Evolutionary conservation across 2,113 vertebrate species (phyloP), one percentile per base, ranked within the genome.

Genomic region (Megaptera novaeangliae): DNA sequence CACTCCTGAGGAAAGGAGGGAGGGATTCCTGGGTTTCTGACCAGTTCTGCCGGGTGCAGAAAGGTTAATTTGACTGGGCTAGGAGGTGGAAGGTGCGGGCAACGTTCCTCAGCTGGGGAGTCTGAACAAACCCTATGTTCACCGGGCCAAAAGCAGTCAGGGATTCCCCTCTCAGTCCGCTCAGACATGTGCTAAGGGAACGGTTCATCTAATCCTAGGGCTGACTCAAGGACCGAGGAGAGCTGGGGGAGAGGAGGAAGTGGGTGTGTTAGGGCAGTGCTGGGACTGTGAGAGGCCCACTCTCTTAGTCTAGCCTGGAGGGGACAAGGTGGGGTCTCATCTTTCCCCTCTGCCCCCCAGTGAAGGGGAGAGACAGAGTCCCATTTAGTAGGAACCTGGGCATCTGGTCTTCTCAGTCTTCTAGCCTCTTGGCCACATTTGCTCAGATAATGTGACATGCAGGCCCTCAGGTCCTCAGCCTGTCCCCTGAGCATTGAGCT

Each of bases 111-210:
- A 12, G 15, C 34, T 29, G 46, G 20, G 36, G 87, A 86, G 46
- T 72, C 18, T 17, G 59, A 64, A 80, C 14, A 46, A 46, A 88
- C n/a, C 57, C 83, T 68, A 27, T n/a, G 78, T 34, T 95, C 39
- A 25, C 41, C 0, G 0, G 61, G 91, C 88, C 80, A 92, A 83
- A 8, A 90, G 59, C 63, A 52, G 63, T 41, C 87, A 97, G 95
- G 91, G 86, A 77, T 83, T 95, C 36, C 72, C 74, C 78, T 94
- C 52, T 94, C 82, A 21, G 39, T 82, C 49, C 20, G 84, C 92
- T 95, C 87, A 90, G 87, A 66, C 63, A 59, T 69, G 86, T 83
- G 92, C 78, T 49, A 46, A 92, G 20, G 34, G 66, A 93, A 95
- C 3, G 0, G 57, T 91, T 27, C 68, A 66, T 89, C 66, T 91